Conservation (phyloP, 2,888 invertebrate genomes). For the Thumatha senex region DNA sequence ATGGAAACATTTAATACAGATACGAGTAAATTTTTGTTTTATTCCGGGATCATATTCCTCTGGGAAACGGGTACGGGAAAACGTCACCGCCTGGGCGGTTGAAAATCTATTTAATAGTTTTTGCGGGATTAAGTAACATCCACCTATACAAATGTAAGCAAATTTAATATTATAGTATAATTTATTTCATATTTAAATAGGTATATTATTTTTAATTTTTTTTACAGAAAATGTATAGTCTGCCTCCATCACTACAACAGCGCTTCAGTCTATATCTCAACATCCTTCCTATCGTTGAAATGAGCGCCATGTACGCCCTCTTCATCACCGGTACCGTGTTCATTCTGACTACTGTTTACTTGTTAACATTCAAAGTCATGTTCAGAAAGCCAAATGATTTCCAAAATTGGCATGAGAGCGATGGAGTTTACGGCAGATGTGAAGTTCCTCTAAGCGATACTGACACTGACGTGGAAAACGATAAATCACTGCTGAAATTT, state of each 20-base stretch:
- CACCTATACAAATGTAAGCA: too few species aligned
- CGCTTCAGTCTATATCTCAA: constrained; percentile 90
- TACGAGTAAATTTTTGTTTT: too few species aligned
- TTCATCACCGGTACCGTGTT: constrained; percentile 78
- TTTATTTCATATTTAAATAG: too few species aligned
- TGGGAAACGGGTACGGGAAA: too few species aligned
- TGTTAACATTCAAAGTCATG: constrained; percentile 73
- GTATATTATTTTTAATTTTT: constrained; percentile 15
- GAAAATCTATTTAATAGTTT: too few species aligned
- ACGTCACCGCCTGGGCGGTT: too few species aligned
- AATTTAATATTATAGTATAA: too few species aligned
- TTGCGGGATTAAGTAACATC: too few species aligned
- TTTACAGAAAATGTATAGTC: constrained; percentile 87
- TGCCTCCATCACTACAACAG: constrained; percentile 84
- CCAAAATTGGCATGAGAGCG: constrained; percentile 36
- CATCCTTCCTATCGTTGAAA: constrained; percentile 86
- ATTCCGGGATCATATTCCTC: too few species aligned
- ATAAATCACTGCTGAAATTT: constrained; percentile 24
- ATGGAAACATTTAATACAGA: too few species aligned
- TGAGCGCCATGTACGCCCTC: constrained; percentile 80
- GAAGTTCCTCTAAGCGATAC: constrained; percentile 58
- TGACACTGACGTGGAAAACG: constrained; percentile 54
- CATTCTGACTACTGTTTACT: constrained; percentile 74
- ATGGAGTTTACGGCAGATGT: constrained; percentile 65
- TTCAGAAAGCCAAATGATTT: constrained; percentile 44